A percentile compares a stretch with the other conserved stretches of the same genome.
phyloP scores from a whole-genome alignment of 2,888 invertebrate genomes.

The Acholoe squamosa region DNA sequence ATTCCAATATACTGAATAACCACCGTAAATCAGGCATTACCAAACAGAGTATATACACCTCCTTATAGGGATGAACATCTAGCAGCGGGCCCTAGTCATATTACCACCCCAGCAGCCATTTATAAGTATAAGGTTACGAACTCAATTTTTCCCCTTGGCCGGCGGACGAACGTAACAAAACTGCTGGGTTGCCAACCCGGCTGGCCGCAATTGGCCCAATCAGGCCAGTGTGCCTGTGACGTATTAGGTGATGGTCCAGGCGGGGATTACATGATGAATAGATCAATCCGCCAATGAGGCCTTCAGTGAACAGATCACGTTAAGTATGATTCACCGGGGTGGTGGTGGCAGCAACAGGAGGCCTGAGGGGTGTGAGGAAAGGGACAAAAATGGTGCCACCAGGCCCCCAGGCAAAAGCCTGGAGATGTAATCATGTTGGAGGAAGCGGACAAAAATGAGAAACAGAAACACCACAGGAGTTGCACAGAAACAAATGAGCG shows the following conservation, averaged over 20 bases:
- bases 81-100: background rate
- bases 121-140: slow-evolving; percentile 15
- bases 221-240: background rate
- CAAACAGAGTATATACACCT: no score
- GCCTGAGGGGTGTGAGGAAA: no score
- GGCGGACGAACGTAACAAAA: background rate
- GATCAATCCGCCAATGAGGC: slow-evolving; percentile 1
- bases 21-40: no score
- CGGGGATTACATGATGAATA: slow-evolving; percentile 49
- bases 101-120: background rate
- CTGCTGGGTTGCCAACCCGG: background rate
- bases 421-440: background rate
- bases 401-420: background rate
- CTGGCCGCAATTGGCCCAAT: background rate
- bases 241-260: background rate
- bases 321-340: slow-evolving; percentile 25
- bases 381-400: background rate
- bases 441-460: background rate
- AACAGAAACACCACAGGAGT: background rate
- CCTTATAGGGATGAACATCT: background rate
- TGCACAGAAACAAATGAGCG: background rate
- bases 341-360: background rate
- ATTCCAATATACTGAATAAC: no score
- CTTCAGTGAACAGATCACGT: background rate
- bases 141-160: background rate